Evolutionary conservation across 30 jellyfish, hydroid and myxozoan species (phyloP).

Genomic region (Cassiopea xamachana): DNA sequence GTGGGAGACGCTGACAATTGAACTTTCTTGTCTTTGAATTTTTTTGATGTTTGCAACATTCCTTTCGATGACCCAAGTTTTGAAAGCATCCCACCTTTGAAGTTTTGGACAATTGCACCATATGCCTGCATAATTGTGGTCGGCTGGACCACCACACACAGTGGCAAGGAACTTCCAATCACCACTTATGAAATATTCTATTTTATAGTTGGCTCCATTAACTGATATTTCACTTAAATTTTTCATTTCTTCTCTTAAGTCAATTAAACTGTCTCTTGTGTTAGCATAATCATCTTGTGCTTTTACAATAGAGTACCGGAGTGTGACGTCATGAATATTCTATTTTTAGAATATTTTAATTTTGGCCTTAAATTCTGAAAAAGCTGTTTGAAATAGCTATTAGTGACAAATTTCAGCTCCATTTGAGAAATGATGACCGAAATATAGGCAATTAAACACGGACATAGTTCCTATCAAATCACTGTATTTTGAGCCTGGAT

Average conservation of each 20-base stretch:
- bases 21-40: background rate
- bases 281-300: too few species aligned
- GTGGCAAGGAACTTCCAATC: too few species aligned
- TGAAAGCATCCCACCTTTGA: background rate
- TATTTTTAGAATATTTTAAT: too few species aligned
- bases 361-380: too few species aligned
- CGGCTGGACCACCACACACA: constrained; percentile 58
- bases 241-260: constrained; percentile 26
- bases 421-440: too few species aligned
- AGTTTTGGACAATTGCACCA: constrained; percentile 38
- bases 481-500: too few species aligned
- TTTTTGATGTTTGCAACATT: background rate
- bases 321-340: too few species aligned
- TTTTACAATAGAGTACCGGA: too few species aligned
- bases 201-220: constrained; percentile 9
- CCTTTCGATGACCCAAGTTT: background rate
- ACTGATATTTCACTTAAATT: constrained; percentile 2
- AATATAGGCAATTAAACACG: too few species aligned
- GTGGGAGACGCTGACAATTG: background rate
- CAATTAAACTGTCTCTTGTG: background rate
- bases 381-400: too few species aligned
- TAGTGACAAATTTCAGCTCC: too few species aligned
- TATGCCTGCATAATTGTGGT: constrained; percentile 37
- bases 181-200: background rate
- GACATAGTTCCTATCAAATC: too few species aligned